phyloP scores from a whole-genome alignment of 2,113 vertebrate genomes.

The Boulengeromyrus knoepffleri region DNA sequence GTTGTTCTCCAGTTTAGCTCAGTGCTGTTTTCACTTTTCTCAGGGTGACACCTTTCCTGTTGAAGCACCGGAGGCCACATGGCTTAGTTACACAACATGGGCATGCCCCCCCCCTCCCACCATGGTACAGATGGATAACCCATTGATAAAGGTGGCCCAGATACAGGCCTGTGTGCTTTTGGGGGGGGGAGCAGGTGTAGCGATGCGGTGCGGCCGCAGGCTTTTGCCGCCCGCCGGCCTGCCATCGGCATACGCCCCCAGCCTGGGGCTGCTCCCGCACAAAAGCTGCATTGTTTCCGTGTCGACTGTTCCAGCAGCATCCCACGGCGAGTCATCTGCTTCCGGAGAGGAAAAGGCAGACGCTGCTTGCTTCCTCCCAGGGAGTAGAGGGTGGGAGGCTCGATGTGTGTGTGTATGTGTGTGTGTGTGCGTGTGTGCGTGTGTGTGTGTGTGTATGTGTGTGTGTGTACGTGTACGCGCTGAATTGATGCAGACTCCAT shows the following conservation, averaged over 20 bases:
- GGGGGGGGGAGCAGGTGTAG: background rate
- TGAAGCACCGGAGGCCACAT: background rate
- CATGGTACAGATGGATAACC: background rate
- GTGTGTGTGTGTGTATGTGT: background rate
- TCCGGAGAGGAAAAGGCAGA: constrained; percentile 29
- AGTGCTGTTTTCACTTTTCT: background rate
- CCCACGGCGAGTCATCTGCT: constrained; percentile 4
- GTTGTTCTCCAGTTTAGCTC: background rate
- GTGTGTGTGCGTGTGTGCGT: background rate
- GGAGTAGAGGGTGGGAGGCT: background rate
- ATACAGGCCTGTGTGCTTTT: background rate
- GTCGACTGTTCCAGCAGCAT: background rate
- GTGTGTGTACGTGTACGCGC: background rate
- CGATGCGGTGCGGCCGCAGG: background rate
- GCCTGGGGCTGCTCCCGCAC: background rate
- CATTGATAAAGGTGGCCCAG: background rate
- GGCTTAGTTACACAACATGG: background rate
- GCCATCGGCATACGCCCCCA: too few species aligned
- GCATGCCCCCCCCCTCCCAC: background rate
- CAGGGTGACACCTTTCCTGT: background rate
- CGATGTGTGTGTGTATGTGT: background rate
- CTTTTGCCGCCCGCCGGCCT: background rate
- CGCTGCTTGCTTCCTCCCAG: background rate
- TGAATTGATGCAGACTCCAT: background rate
- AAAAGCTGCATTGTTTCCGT: constrained; percentile 1